phyloP scores from a whole-genome alignment of 64 coral and sea anemone species.

The Stichodactyla helianthus region DNA sequence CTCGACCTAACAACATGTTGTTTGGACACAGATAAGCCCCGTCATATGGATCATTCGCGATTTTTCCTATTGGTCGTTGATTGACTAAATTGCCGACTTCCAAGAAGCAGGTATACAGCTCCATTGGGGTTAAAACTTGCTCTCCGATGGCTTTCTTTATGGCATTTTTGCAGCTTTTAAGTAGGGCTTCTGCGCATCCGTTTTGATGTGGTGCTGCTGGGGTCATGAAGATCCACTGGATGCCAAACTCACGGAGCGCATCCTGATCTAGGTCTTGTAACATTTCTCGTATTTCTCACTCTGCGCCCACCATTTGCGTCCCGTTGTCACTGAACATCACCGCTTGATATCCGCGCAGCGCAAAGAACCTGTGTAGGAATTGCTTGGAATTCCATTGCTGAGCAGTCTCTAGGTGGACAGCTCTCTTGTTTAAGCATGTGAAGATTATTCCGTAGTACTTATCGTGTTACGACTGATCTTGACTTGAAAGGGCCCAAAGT shows the following conservation, averaged over 20 bases:
- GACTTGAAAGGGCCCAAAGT: conserved; percentile 30
- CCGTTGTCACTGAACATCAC: conserved; percentile 49
- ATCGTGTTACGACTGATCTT: background rate
- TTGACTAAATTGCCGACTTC: conserved; percentile 48
- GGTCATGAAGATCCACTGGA: conserved; percentile 30
- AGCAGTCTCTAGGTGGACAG: conserved; percentile 37
- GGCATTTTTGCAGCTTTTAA: conserved; percentile 23
- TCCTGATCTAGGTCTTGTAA: background rate
- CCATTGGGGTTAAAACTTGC: conserved; percentile 33
- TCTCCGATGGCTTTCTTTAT: conserved; percentile 44
- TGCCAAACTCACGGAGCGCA: conserved; percentile 14
- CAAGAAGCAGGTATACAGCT: conserved; percentile 39
- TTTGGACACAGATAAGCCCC: conserved; percentile 34
- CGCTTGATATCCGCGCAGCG: conserved; percentile 17
- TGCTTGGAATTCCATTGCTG: conserved; percentile 36
- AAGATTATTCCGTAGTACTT: conserved; percentile 41
- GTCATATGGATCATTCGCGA: conserved; percentile 21
- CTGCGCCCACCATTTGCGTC: conserved; percentile 37
- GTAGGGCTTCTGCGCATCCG: conserved; percentile 32
- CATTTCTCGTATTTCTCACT: conserved; percentile 31
- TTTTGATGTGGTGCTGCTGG: conserved; percentile 49
- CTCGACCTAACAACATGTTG: conserved; percentile 46
- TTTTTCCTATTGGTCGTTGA: conserved; percentile 27
- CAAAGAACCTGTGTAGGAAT: conserved; percentile 14
- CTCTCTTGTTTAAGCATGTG: conserved; percentile 35